Base-by-base conservation (phyloP, 2,797 vertebrate species). In the Hylomyscus alleni region DNA sequence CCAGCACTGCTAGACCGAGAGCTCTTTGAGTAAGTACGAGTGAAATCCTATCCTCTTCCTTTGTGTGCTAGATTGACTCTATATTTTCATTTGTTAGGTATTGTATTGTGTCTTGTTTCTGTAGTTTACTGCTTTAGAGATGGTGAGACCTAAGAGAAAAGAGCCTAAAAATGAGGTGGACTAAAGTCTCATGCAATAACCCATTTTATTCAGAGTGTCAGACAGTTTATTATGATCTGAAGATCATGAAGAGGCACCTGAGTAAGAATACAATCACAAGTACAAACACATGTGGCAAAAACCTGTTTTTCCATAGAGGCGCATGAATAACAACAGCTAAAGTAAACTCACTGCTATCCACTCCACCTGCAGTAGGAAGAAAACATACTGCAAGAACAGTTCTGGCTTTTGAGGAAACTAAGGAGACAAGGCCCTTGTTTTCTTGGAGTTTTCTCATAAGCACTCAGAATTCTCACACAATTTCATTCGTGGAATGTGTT, bases 21-120 rank as follows among this genome's bases (percentile, higher is more conserved):
- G 73, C 99, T 99, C 13, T 99, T 99, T 97, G 99, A 99, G 99
- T 99, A 98, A 99, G 99, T 99, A 92, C 29, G 58, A 54, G 1
- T 82, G 13, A 86, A 94, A 67, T 90, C 29, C 34, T 83, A n/a
- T n/a, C 11, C 1, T 17, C 0, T 19, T 7, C 3, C 19, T 26
- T 14, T 9, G 6, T 47, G 13, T 67, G 50, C 60, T 93, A 89
- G 29, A 37, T 92, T 8, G 12, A 47, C 13, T 89, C 72, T 31
- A 62, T 22, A 10, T 78, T 80, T 96, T 95, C 15, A 72, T 83
- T 97, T 72, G 9, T 20, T 44, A 91, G 77, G 22, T 22, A 24
- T 17, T 26, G 31, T 87, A 15, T 0, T 26, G 44, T 75, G 14
- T 50, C 37, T 91, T 91, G 10, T 90, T 91, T 65, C 60, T 14